Conservation (phyloP, 2,113 vertebrate species). For the mouse (Mus musculus) region DNA sequence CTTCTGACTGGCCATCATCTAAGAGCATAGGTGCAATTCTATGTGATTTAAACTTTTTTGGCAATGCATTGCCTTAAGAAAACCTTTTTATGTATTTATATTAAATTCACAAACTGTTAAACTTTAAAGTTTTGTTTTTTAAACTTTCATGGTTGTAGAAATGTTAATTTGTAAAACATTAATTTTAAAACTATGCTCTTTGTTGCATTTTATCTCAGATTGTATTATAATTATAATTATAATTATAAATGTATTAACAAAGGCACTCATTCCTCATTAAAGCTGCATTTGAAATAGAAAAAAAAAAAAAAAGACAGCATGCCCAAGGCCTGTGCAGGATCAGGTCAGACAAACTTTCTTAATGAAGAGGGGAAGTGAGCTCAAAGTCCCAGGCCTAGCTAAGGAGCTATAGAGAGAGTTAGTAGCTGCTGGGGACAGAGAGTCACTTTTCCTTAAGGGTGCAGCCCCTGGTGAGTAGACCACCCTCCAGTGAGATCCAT, state of each 20-base stretch:
- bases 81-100: conserved; percentile 24
- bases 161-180: conserved; percentile 49
- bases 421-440: not conserved
- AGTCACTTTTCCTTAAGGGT: not conserved
- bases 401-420: not conserved
- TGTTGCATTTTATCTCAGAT: not conserved
- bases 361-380: not conserved
- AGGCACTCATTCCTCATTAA: not conserved
- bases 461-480: not conserved
- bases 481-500: not conserved
- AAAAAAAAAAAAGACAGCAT: not conserved
- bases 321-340: too few relatives aligned
- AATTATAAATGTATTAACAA: conserved; percentile 3
- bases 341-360: not conserved
- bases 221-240: not conserved
- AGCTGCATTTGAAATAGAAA: not conserved
- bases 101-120: conserved; percentile 27
- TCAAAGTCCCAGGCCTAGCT: not conserved
- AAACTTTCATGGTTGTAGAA: conserved; percentile 50
- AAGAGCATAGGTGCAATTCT: conserved; percentile 23
- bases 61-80: conserved; percentile 30
- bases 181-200: conserved; percentile 4
- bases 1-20: conserved; percentile 53
- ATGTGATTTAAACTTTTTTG: conserved; percentile 9
- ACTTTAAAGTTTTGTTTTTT: conserved; percentile 55